Evolutionary conservation across 2,797 vertebrate genomes (phyloP).

Genomic region (Megaceryle alcyon): DNA sequence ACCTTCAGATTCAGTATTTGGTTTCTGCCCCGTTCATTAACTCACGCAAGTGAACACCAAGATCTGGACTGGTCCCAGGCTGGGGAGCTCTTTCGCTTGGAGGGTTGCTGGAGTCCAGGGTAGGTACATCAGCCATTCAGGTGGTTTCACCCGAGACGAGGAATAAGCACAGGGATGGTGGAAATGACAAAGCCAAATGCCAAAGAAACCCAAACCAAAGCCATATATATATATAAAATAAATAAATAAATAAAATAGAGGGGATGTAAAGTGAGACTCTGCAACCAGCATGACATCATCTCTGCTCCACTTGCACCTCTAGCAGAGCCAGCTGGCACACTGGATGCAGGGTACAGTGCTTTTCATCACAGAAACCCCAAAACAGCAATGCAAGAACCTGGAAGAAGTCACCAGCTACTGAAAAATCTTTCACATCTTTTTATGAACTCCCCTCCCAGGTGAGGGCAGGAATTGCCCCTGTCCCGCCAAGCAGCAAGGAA

Average conservation of each 20-base stretch:
- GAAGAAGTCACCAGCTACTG: neutral
- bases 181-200: neutral
- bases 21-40: fast-evolving
- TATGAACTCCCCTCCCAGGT: neutral
- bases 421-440: neutral
- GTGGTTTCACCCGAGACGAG: neutral
- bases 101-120: neutral
- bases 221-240: too few species aligned
- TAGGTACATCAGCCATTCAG: neutral
- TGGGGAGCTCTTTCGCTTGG: neutral
- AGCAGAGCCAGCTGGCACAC: neutral
- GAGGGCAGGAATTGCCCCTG: neutral
- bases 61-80: neutral
- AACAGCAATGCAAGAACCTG: neutral
- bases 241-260: too few species aligned
- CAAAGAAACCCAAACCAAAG: too few species aligned
- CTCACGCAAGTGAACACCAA: neutral
- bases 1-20: neutral
- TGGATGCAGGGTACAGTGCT: fast-evolving
- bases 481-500: neutral
- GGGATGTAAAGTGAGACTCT: neutral
- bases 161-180: fast-evolving
- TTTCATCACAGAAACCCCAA: neutral
- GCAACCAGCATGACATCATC: neutral
- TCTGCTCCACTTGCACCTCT: neutral